phyloP scores from a whole-genome alignment of 35 echinoderm and acorn worm species.

The Amphiura filiformis region DNA sequence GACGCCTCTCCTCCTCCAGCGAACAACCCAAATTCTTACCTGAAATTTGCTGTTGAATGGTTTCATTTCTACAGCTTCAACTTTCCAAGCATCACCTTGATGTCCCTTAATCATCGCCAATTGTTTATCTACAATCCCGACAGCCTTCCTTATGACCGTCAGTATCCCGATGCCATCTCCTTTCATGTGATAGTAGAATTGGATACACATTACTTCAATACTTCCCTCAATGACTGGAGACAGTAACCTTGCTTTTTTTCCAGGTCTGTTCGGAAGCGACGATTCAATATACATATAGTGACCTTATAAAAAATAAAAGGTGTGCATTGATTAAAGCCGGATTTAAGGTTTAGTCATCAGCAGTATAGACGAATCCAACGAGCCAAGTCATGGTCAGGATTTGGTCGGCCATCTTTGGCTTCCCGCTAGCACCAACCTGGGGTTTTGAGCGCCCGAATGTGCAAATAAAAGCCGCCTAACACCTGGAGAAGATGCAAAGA shows the following conservation, averaged over 20 bases:
- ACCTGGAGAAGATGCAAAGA: no score
- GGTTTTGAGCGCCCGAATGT: no score
- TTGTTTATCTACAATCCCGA: neutral
- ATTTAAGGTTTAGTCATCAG: no score
- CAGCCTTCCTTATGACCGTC: neutral
- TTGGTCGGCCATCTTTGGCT: no score
- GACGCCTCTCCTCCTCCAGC: no score
- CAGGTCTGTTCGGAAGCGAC: neutral
- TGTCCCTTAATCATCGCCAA: slow-evolving; percentile 21
- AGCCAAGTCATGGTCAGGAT: no score
- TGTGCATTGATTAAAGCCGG: no score
- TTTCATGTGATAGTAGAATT: slow-evolving; percentile 34
- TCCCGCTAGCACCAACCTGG: no score
- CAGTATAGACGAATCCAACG: no score
- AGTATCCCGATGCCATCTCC: slow-evolving; percentile 22
- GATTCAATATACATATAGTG: slow-evolving; percentile 29
- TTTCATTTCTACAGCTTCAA: slow-evolving; percentile 8
- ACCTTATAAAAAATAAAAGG: slow-evolving; percentile 8
- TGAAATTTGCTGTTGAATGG: slow-evolving; percentile 33
- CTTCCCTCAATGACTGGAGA: slow-evolving; percentile 31
- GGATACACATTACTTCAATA: neutral
- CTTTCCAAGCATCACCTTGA: slow-evolving; percentile 25
- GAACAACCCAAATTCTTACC: no score
- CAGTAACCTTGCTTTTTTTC: neutral
- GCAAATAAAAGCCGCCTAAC: no score